phyloP scores from a whole-genome alignment of 2,888 invertebrate genomes.

The Xestia rhomboidea region DNA sequence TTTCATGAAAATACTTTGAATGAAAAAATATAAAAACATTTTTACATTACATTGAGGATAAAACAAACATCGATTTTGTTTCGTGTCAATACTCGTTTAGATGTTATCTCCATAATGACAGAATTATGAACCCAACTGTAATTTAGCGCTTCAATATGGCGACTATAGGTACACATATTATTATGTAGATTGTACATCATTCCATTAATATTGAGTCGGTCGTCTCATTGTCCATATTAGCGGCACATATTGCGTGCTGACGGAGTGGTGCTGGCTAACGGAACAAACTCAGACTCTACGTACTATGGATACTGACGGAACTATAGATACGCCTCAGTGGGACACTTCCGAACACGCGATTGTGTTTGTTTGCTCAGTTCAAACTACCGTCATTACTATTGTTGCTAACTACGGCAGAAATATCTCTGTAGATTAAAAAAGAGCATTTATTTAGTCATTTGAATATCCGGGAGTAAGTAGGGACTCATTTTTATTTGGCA shows the following conservation, averaged over 20 bases:
- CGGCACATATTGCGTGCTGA: conserved; percentile 54
- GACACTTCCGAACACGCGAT: conserved; percentile 62
- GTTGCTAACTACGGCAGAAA: background rate
- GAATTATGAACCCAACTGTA: conserved; percentile 36
- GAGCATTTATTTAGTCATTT: background rate
- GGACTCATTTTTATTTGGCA: background rate
- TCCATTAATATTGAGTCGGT: conserved; percentile 38
- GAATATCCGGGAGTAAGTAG: background rate
- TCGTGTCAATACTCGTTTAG: conserved; percentile 11
- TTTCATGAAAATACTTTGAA: background rate
- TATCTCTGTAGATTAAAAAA: background rate
- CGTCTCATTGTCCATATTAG: conserved; percentile 50
- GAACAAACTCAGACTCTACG: conserved; percentile 43
- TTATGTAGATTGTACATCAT: background rate
- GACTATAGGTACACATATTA: background rate
- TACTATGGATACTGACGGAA: conserved; percentile 42
- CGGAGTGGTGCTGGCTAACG: conserved; percentile 44
- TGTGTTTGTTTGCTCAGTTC: conserved; percentile 18
- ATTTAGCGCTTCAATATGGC: conserved; percentile 48
- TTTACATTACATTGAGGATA: background rate
- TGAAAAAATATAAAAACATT: background rate
- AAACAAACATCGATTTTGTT: background rate
- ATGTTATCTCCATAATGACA: conserved; percentile 32
- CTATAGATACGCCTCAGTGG: conserved; percentile 25
- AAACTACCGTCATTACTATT: conserved; percentile 13